Conservation (phyloP, 2,888 invertebrate genomes). For the Hydriomena furcata region DNA sequence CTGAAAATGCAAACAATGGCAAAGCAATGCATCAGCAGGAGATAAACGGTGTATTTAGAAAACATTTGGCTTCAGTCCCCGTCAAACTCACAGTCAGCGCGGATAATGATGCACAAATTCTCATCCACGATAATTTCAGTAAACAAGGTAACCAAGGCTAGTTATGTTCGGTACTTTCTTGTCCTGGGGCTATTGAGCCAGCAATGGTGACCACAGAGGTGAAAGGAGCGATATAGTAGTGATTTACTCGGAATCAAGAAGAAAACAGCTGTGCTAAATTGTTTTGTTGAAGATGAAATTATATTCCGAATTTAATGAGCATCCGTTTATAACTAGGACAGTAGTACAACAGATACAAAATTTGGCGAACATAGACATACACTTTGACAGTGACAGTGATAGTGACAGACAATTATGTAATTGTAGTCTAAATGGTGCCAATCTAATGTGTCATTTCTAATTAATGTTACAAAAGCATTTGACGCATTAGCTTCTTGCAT, state of each 20-base stretch:
- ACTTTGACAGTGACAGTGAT: no score
- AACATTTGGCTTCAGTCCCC: constrained; percentile 25
- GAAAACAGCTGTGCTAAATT: constrained; percentile 18
- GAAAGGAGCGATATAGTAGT: constrained; percentile 54
- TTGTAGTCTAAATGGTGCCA: no score
- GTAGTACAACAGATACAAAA: no score
- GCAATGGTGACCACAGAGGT: constrained; percentile 54
- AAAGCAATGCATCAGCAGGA: constrained; percentile 1
- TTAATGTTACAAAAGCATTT: no score
- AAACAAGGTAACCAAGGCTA: constrained; percentile 35
- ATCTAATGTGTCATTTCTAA: no score
- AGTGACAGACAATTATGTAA: no score
- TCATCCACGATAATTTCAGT: constrained; percentile 39
- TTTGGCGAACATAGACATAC: no score
- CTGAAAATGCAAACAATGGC: not conserved
- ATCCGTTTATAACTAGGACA: not conserved
- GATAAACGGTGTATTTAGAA: constrained; percentile 16
- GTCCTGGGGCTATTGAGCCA: constrained; percentile 50
- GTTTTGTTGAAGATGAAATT: constrained; percentile 2
- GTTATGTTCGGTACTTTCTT: constrained; percentile 58
- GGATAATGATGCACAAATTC: constrained; percentile 42
- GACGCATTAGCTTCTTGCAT: no score
- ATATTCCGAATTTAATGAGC: constrained; percentile 3
- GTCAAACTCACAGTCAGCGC: constrained; percentile 39
- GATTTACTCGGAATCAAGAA: constrained; percentile 40